Conservation (phyloP, 2,888 invertebrate species). For the Cybosia mesomella region DNA sequence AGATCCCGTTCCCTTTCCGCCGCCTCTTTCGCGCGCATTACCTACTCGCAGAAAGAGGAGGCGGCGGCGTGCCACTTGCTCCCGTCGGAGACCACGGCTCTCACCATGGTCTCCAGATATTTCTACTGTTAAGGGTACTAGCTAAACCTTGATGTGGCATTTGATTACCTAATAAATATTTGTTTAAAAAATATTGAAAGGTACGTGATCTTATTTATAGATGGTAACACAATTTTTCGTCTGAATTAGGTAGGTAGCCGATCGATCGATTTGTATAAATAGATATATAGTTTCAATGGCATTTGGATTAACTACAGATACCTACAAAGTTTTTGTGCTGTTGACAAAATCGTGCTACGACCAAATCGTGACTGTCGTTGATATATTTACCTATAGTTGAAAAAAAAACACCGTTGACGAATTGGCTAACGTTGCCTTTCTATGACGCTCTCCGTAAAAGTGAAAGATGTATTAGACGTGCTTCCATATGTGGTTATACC, state of each 20-base stretch:
- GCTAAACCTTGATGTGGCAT: not conserved
- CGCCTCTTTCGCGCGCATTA: too few relatives aligned
- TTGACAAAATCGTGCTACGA: constrained; percentile 16
- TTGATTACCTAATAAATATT: not conserved
- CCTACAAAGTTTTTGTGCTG: constrained; percentile 30
- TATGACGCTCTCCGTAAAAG: constrained; percentile 22
- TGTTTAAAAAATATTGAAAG: not conserved
- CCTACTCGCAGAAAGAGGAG: too few relatives aligned
- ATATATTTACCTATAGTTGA: constrained; percentile 28
- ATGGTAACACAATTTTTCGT: not conserved
- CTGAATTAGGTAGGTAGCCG: not conserved
- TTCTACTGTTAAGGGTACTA: not conserved
- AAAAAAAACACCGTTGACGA: constrained; percentile 16
- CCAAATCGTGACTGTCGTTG: constrained; percentile 32
- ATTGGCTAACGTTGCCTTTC: constrained; percentile 31
- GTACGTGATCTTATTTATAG: not conserved
- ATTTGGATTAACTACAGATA: constrained; percentile 24
- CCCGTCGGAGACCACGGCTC: too few relatives aligned
- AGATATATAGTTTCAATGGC: constrained; percentile 23
- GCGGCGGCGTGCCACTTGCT: too few relatives aligned
- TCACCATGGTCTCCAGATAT: too few relatives aligned
- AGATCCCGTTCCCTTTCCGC: too few relatives aligned
- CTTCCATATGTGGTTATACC: constrained; percentile 2
- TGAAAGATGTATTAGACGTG: constrained; percentile 16
- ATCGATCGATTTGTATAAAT: not conserved